phyloP scores from a whole-genome alignment of 2,113 vertebrate species.

The Alouatta palliata region DNA sequence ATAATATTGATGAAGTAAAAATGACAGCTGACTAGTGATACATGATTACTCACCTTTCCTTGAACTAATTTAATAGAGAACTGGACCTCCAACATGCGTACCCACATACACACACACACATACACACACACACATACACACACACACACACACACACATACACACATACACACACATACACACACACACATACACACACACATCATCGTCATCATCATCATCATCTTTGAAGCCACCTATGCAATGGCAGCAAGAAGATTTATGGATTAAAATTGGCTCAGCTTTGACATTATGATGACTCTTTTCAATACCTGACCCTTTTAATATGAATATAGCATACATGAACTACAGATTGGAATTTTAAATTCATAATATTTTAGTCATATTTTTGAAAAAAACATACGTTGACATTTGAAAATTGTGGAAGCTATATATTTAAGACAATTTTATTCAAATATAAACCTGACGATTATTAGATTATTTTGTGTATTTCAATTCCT shows the following conservation, averaged over 20 bases:
- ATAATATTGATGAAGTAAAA: background rate
- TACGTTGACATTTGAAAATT: slow-evolving; percentile 21
- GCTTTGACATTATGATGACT: background rate
- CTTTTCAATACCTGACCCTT: background rate
- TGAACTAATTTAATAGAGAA: background rate
- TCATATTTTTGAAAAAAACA: background rate
- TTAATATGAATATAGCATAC: background rate
- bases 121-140: no score
- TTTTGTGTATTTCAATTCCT: background rate
- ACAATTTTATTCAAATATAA: background rate
- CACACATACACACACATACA: background rate
- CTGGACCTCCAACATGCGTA: background rate
- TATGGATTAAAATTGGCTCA: background rate
- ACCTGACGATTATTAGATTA: background rate
- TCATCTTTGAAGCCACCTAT: background rate
- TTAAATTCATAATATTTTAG: background rate
- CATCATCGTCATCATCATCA: no score
- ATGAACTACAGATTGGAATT: background rate
- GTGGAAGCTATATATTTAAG: background rate
- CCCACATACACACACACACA: background rate
- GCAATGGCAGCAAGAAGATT: background rate
- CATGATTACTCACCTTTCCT: background rate
- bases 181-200: no score
- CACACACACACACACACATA: background rate
- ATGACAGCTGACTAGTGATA: background rate